phyloP scores from a whole-genome alignment of 2,888 invertebrate genomes.

The Heliconius ismenius region DNA sequence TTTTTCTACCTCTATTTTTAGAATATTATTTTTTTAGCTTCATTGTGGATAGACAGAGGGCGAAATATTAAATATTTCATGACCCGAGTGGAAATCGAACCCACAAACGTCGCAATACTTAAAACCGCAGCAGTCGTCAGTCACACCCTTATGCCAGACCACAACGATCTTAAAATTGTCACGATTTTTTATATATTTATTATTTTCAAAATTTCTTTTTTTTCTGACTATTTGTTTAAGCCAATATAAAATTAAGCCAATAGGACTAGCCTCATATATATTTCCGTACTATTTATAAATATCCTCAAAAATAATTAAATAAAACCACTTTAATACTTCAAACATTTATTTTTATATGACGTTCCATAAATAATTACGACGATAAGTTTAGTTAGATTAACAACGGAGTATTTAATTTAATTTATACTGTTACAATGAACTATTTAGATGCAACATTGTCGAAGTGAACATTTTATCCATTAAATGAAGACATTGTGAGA shows the following conservation, averaged over 20 bases:
- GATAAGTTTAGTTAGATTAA: slow-evolving; percentile 42
- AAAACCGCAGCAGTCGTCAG: no score
- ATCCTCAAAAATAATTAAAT: slow-evolving; percentile 12
- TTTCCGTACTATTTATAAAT: neutral
- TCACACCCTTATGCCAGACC: no score
- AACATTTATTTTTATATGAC: slow-evolving; percentile 47
- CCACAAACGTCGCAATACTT: no score
- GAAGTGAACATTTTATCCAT: slow-evolving; percentile 36
- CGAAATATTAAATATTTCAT: no score
- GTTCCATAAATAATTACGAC: slow-evolving; percentile 45
- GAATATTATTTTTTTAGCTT: no score
- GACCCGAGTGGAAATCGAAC: no score
- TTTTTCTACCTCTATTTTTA: neutral
- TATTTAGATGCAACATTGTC: slow-evolving; percentile 43
- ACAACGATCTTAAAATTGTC: neutral
- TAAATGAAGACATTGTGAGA: slow-evolving; percentile 32
- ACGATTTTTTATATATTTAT: no score
- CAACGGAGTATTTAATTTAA: slow-evolving; percentile 45
- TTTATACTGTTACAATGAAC: slow-evolving; percentile 37
- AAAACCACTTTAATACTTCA: slow-evolving; percentile 41
- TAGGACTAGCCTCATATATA: neutral
- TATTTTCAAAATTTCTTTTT: neutral
- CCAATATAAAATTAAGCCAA: no score
- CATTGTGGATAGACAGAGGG: no score
- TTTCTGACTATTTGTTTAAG: neutral